Conservation (phyloP, 92 coral and sea anemone species). For the Zoanthus sociatus region DNA sequence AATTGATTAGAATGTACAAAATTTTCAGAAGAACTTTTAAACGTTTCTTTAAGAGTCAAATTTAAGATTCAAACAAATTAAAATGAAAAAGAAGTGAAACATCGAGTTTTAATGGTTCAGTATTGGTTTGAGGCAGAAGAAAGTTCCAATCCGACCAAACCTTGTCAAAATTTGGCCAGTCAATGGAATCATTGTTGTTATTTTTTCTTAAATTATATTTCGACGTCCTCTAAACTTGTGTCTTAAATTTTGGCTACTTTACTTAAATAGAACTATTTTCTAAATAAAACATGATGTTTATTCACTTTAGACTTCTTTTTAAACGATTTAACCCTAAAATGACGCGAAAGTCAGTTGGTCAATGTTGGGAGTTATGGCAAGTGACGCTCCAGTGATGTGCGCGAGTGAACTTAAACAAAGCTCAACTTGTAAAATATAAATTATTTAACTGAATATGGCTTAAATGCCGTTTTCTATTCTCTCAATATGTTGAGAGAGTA, state of each 20-base stretch:
- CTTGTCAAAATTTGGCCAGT: not conserved
- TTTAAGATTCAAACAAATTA: not conserved
- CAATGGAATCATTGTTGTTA: not conserved
- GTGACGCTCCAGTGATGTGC: slow-evolving; percentile 15
- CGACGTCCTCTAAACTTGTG: not conserved
- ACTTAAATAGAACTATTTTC: not conserved
- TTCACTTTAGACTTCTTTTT: not conserved
- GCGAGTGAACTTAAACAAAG: slow-evolving; percentile 23
- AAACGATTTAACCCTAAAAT: slow-evolving; percentile 23
- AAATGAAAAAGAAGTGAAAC: not conserved
- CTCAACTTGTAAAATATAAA: slow-evolving; percentile 15
- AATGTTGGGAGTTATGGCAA: not conserved
- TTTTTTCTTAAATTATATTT: not conserved
- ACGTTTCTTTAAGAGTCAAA: not conserved
- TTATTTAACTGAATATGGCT: not conserved
- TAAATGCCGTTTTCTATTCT: not conserved
- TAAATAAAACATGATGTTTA: not conserved
- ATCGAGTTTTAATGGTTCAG: not conserved
- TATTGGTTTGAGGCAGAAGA: not conserved
- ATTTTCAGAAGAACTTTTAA: not conserved
- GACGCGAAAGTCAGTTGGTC: slow-evolving; percentile 12
- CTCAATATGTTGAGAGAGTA: slow-evolving; percentile 17
- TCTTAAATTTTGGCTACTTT: not conserved
- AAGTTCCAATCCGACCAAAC: not conserved
- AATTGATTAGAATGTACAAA: not conserved